Evolutionary conservation across 2,888 invertebrate species (phyloP), one percentile per base, ranked within the genome.

Genomic region (Meteorus colon): DNA sequence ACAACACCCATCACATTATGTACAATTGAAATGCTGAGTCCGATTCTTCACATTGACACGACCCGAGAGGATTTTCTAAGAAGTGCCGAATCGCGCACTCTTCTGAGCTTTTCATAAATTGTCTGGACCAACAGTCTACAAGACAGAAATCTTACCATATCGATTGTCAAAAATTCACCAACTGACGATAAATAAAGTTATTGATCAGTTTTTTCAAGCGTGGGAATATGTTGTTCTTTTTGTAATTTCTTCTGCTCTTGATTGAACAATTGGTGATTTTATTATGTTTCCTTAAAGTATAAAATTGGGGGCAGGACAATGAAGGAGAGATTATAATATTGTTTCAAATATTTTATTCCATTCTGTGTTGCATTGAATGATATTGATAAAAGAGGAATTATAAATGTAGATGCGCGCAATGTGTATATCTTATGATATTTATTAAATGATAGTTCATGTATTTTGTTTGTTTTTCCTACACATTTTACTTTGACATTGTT

Each of bases 381-480:
- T 82, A 81, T 77, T 80, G 77, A 78, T 66, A 34, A 37, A 16
- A 77, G 78, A 71, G 70, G 78, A 79, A 82, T 34, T 41, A 19
- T 31, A 80, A 74, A 80, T 82, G 82, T 85, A 86, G 86, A 86
- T 86, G 87, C 85, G 83, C 85, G 79, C 79, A 82, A 84, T 78
- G 82, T 84, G 79, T 78, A 82, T 84, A 48, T 48, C 12, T 48
- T n/a, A 48, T n/a, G n/a, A n/a, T 48, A 48, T n/a, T 48, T n/a
- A 5, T 48, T 48, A 5, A 4, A 48, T 48, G 2, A 16, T 48
- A n/a, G 85, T 81, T 77, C 78, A 81, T 83, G 85, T 78, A 83
- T 82, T 48, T 48, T n/a, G n/a, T 48, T 65, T 27, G 55, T 73
- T 51, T 48, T 62, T 68, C 59, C 67, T 73, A 68, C 51, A 41